phyloP scores from a whole-genome alignment of 2,113 vertebrate species.

The Forbesichthys agassizii region DNA sequence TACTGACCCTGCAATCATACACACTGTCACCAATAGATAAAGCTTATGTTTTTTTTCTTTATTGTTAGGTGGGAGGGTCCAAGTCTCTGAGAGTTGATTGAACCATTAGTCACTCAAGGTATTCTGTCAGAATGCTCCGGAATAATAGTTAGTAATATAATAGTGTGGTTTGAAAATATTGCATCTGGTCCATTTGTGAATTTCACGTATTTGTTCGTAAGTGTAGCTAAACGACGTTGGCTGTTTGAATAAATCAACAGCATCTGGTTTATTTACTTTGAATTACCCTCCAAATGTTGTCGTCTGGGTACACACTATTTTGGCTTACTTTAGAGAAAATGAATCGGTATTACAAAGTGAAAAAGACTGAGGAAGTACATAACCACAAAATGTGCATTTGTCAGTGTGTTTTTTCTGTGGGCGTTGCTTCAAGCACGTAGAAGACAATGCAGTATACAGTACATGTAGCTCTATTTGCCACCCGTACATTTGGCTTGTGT shows the following conservation, averaged over 20 bases:
- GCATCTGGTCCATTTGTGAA: too few relatives aligned
- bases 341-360: conserved; percentile 49
- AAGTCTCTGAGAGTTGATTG: conserved; percentile 16
- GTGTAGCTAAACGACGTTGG: conserved; percentile 48
- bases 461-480: conserved; percentile 64
- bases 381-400: conserved; percentile 68
- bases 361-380: conserved; percentile 57
- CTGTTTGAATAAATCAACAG: conserved; percentile 52
- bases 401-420: conserved; percentile 64
- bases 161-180: too few relatives aligned
- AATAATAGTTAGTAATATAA: too few relatives aligned
- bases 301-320: conserved; percentile 60
- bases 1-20: conserved; percentile 6
- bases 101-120: conserved; percentile 3
- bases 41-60: conserved; percentile 13
- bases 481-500: conserved; percentile 65
- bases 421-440: conserved; percentile 58
- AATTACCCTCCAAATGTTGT: conserved; percentile 64
- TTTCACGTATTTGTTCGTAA: not conserved
- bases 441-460: conserved; percentile 63
- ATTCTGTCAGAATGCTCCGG: too few relatives aligned
- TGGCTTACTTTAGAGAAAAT: conserved; percentile 51
- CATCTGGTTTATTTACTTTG: conserved; percentile 62
- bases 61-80: not conserved
- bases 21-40: conserved; percentile 7